These are phyloP conservation scores for Allacma fusca DNA, from an alignment of 2,888 invertebrate species.

Conservation along the genomic window DNA sequence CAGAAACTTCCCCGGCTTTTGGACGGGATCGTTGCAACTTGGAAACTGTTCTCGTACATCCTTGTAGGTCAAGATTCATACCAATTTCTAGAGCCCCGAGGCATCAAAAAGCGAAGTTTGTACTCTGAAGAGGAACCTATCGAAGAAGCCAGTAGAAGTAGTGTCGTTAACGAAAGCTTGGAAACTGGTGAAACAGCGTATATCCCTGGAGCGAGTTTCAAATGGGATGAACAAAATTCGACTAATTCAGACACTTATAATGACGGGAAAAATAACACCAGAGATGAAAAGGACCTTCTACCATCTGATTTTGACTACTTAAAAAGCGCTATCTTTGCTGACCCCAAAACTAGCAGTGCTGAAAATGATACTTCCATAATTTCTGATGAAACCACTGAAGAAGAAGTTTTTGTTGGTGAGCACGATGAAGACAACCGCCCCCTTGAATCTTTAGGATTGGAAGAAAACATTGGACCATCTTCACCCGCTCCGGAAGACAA, in stretches of 20 bases:
- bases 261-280: conserved; percentile 17
- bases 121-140: conserved; percentile 9
- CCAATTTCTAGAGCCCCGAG: conserved; percentile 52
- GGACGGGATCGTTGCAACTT: conserved; percentile 59
- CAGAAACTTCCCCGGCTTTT: conserved; percentile 59
- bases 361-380: conserved; percentile 37
- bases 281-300: conserved; percentile 41
- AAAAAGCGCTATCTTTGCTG: conserved; percentile 39
- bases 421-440: conserved; percentile 54
- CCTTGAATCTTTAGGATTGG: conserved; percentile 33
- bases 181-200: conserved; percentile 56
- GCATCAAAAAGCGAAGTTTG: conserved; percentile 45
- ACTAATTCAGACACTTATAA: conserved; percentile 23
- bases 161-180: conserved; percentile 48
- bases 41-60: conserved; percentile 60
- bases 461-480: conserved; percentile 36
- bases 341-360: conserved; percentile 3
- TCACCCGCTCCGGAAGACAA: conserved; percentile 47
- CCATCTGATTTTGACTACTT: conserved; percentile 53
- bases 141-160: conserved; percentile 1
- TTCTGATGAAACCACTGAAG: conserved; percentile 50
- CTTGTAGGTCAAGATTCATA: conserved; percentile 57
- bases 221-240: conserved; percentile 38
- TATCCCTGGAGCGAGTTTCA: conserved; percentile 46
- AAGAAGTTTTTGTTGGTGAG: conserved; percentile 59